Conservation (phyloP, 2,888 invertebrate species). For the Synanthedon vespiformis region DNA sequence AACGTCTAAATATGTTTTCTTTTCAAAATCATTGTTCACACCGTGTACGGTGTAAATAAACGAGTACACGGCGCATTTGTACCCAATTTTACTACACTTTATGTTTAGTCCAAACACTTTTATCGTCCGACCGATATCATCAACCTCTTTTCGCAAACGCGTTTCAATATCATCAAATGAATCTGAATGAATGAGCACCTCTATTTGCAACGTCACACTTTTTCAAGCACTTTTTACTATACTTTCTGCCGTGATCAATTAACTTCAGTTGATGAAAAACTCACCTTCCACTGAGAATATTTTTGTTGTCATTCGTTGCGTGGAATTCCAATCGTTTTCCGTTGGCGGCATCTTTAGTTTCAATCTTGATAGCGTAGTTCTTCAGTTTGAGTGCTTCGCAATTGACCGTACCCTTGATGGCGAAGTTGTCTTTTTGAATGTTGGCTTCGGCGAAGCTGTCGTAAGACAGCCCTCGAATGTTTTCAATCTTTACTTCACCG, state of each 20-base stretch:
- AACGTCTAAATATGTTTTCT: too few relatives aligned
- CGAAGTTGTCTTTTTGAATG: slow-evolving; percentile 74
- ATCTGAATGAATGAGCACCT: too few relatives aligned
- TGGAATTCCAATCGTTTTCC: slow-evolving; percentile 74
- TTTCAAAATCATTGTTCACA: not conserved
- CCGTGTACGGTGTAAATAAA: not conserved
- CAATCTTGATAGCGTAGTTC: slow-evolving; percentile 73
- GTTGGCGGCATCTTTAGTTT: slow-evolving; percentile 71
- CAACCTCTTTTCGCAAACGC: too few relatives aligned
- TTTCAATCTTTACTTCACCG: slow-evolving; percentile 65
- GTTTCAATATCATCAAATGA: too few relatives aligned
- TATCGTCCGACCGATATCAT: too few relatives aligned
- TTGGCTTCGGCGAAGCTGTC: slow-evolving; percentile 67
- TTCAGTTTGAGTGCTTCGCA: slow-evolving; percentile 75
- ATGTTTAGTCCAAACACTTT: too few relatives aligned
- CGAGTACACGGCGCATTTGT: not conserved
- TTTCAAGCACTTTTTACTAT: too few relatives aligned
- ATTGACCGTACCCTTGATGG: slow-evolving; percentile 71
- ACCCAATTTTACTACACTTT: too few relatives aligned
- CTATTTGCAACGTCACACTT: too few relatives aligned
- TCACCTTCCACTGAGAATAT: slow-evolving; percentile 78
- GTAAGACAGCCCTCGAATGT: slow-evolving; percentile 63
- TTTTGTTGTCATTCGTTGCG: slow-evolving; percentile 74
- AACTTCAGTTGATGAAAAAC: slow-evolving; percentile 3
- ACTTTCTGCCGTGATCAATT: too few relatives aligned